Base-by-base conservation (phyloP, 1,140 invertebrate genomes). In the Acyrthosiphon pisum region DNA sequence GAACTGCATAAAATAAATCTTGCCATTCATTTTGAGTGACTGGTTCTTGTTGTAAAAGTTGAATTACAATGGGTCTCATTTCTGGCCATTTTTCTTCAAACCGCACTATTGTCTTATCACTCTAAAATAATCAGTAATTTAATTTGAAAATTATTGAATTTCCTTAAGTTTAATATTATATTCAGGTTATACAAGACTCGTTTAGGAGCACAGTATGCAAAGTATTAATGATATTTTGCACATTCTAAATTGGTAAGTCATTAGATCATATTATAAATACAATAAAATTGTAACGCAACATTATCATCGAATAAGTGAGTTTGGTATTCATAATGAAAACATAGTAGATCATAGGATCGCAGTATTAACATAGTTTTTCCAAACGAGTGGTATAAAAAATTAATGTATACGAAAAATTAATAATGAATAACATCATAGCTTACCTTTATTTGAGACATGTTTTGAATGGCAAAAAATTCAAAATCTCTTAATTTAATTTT, bases 1-100 rank as follows among this genome's bases (percentile, higher is more conserved):
- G 98, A 20, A 99, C 98, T 88, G 98, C 97, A 95, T 98, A 99
- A 95, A 99, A 99, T 94, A 99, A 96, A 95, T 99, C 98, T 95
- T 99, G 99, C 99, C 99, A 99, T 96, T 99, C 99, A 94, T 96
- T 96, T 95, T 98, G 97, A n/a, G 97, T 98, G 0, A 99, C 98
- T 48, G 97, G 96, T 95, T 99, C 98, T 95, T 99, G 99, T 94
- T 98, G 97, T 68, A 99, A 95, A 56, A 99, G 95, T 95, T 99
- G 99, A 88, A 99, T 95, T 83, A 99, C 98, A 94, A 98, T 98
- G 22, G 98, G 98, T 94, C 98, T 96, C 97, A 99, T 99, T 94
- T 96, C 96, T 88, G 98, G 98, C 99, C 99, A 99, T 97, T 98
- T 97, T 94, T 99, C 98, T 95, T 99, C 98, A 96, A 99, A 99